Evolutionary conservation across 2,797 vertebrate genomes (phyloP), one percentile per base, ranked within the genome.

Genomic region (Pseudopleuronectes americanus): DNA sequence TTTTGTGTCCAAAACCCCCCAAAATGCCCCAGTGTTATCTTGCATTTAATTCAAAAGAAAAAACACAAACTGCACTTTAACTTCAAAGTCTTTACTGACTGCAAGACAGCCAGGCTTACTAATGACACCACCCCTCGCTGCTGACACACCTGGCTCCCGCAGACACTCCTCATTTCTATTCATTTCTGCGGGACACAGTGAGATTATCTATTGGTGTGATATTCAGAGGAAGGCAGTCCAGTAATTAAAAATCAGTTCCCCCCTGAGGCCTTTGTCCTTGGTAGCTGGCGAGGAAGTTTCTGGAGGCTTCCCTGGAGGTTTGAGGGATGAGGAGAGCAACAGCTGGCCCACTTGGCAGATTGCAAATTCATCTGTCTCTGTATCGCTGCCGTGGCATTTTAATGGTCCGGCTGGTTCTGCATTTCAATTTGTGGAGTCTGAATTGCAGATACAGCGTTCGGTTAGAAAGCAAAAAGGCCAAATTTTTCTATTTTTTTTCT

Each of bases 311-410:
- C 89, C 89, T 79, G 80, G 84, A 88, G 88, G 85, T 60, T 57
- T 74, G 64, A 43, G 56, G 26, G 62, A 45, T 71, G 73, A 16
- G 57, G 54, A 72, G 59, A 56, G 80, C 55, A 87, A 90, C 91
- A 94, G 89, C 92, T 94, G 93, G 89, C 83, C 77, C 38, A 73
- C 71, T 71, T 88, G 88, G 90, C 89, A 90, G 83, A 88, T 74
- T 79, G 88, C 85, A 87, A 90, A 88, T 91, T 90, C 79, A 84
- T 92, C 89, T 84, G 87, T 86, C 84, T 83, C 81, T 68, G 83
- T 77, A 85, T 79, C 63, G 66, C 81, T 85, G 85, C 83, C 28
- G 73, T 87, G 89, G 87, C 85, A 88, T 91, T 90, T 91, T 89
- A 92, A 90, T 81, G 64, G 80, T 77, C 76, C n/a, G 49, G 67